Base-by-base conservation (phyloP, 2,113 vertebrate genomes). In the Pampusana beccarii region DNA sequence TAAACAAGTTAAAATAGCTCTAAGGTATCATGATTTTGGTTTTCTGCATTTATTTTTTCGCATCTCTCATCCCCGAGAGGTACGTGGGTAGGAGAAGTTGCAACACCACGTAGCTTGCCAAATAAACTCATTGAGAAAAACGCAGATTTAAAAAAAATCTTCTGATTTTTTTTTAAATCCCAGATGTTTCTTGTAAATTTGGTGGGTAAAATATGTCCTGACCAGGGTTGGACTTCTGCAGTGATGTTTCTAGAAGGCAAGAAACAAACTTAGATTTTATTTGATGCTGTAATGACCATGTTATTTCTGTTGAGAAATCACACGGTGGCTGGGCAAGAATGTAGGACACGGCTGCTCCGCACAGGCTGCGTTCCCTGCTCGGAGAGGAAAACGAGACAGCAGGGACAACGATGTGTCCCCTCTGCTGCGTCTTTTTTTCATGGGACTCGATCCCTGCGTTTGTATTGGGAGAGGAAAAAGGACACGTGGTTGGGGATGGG, bases 291-390 rank as follows among this genome's bases (percentile, higher is more conserved):
- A 53, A 62, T 56, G 74, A 54, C 82, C 71, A n/a, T 62, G 48
- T 90, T 88, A 80, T 65, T 92, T 83, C 75, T 92, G 36, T 78
- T 70, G 80, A 91, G 95, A 89, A 95, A 78, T 91, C 69, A 44
- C 72, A 50, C 48, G 33, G 50, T 67, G 80, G 56, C 90, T 78
- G 77, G 84, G 80, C 46, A 42, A 20, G 95, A 89, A 96, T 95
- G 72, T 96, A 75, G 95, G 90, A 36, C 92, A 60, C 18, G 10
- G 73, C 90, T 88, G 77, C 95, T 73, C 71, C 1, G 4, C 77
- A 33, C 77, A 58, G 84, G 69, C 95, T 84, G 89, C 77, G 84
- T 51, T 73, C 80, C 51, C 89, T 69, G 73, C 69, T 74, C 60
- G 56, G 80, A 80, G 64, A 94, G 56, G 80, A 83, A 92, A 83